These are phyloP conservation scores for Ormyrus thymus DNA, from an alignment of 2,888 invertebrate species.

Conservation along the genomic window DNA sequence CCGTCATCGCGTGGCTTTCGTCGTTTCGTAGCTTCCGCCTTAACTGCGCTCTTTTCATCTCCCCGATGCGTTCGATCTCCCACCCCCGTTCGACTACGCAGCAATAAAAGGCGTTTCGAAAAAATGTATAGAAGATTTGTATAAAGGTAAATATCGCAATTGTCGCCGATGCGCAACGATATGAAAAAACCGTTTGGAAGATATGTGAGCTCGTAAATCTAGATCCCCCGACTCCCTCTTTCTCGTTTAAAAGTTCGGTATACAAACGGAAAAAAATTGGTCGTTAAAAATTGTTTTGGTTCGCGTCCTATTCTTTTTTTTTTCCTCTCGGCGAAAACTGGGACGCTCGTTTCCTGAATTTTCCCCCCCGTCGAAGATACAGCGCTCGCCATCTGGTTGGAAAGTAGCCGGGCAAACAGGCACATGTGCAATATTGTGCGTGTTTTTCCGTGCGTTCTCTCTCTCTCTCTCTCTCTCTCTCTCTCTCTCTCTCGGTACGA, in stretches of 20 bases:
- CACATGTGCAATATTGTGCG: constrained; percentile 61
- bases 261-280: constrained; percentile 39
- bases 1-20: constrained; percentile 43
- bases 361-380: constrained; percentile 17
- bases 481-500: background rate
- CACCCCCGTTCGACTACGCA: constrained; percentile 22
- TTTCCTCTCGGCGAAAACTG: background rate
- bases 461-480: constrained; percentile 9
- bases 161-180: constrained; percentile 7
- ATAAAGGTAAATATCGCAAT: constrained; percentile 49
- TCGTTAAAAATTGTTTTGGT: constrained; percentile 45
- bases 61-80: background rate
- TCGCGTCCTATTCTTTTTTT: constrained; percentile 16
- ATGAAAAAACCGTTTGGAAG: constrained; percentile 54
- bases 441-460: constrained; percentile 56
- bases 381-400: constrained; percentile 23
- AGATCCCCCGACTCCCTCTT: background rate
- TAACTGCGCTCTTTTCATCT: constrained; percentile 4
- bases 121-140: constrained; percentile 54
- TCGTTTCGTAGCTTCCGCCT: constrained; percentile 39
- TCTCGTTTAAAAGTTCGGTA: background rate
- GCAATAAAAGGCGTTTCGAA: constrained; percentile 52
- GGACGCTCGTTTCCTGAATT: background rate
- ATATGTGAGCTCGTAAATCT: constrained; percentile 37
- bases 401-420: constrained; percentile 55